phyloP scores from a whole-genome alignment of 1,140 invertebrate genomes.

The Penaeus japonicus region DNA sequence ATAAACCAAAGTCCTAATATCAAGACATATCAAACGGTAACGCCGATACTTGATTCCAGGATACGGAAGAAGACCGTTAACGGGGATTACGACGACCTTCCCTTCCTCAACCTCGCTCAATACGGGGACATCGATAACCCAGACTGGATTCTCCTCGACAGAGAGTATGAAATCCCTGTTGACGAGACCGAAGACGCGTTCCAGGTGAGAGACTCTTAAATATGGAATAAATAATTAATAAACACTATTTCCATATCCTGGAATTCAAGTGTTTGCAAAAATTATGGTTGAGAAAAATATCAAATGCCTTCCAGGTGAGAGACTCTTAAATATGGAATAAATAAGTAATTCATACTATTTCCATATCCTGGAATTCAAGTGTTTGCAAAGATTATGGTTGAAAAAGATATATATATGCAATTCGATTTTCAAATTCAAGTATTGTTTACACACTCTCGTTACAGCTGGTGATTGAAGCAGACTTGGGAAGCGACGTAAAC shows the following conservation, averaged over 20 bases:
- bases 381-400: too few relatives aligned
- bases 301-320: too few relatives aligned
- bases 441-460: neutral
- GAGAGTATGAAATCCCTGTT: neutral
- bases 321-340: too few relatives aligned
- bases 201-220: neutral
- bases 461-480: constrained; percentile 41
- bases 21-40: neutral
- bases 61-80: constrained; percentile 25
- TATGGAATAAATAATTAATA: neutral
- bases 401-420: too few relatives aligned
- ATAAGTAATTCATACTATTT: too few relatives aligned
- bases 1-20: too few relatives aligned
- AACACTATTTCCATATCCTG: too few relatives aligned
- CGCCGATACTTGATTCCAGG: neutral
- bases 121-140: constrained; percentile 16
- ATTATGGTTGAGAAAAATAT: too few relatives aligned
- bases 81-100: constrained; percentile 34
- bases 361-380: too few relatives aligned
- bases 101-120: neutral
- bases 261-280: too few relatives aligned
- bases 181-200: neutral
- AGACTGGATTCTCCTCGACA: neutral
- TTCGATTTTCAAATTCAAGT: too few relatives aligned
- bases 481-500: neutral